Evolutionary conservation across 2,797 vertebrate species (phyloP).

Genomic region (Strix occidentalis): DNA sequence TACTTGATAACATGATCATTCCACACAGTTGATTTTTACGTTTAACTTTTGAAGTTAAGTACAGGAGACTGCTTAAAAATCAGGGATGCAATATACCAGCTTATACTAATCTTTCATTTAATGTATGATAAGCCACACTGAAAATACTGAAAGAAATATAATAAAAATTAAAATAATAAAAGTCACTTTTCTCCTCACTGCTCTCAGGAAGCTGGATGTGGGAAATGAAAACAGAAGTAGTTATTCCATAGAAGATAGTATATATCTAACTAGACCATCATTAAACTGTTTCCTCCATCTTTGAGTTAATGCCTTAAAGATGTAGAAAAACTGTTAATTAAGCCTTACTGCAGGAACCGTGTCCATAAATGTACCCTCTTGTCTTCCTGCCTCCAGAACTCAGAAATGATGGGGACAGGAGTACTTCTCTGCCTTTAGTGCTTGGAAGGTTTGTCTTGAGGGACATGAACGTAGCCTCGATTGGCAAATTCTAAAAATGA

Average conservation of each 20-base stretch:
- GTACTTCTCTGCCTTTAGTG: neutral
- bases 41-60: neutral
- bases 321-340: neutral
- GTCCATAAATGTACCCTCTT: neutral
- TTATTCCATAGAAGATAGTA: neutral
- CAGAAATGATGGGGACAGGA: neutral
- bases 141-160: neutral
- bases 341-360: neutral
- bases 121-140: neutral
- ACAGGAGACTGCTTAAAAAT: neutral
- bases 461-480: neutral
- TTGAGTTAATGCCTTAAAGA: neutral
- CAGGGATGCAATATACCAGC: neutral
- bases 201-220: neutral
- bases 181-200: neutral
- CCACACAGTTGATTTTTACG: neutral
- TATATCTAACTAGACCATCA: neutral
- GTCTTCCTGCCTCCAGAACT: neutral
- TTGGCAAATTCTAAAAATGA: neutral
- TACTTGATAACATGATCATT: neutral
- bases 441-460: neutral
- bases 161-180: neutral
- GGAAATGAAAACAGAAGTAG: neutral
- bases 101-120: neutral
- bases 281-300: neutral